These are phyloP conservation scores for Trachurus trachurus DNA, from an alignment of 2,797 vertebrate species.

Conservation along the genomic window DNA sequence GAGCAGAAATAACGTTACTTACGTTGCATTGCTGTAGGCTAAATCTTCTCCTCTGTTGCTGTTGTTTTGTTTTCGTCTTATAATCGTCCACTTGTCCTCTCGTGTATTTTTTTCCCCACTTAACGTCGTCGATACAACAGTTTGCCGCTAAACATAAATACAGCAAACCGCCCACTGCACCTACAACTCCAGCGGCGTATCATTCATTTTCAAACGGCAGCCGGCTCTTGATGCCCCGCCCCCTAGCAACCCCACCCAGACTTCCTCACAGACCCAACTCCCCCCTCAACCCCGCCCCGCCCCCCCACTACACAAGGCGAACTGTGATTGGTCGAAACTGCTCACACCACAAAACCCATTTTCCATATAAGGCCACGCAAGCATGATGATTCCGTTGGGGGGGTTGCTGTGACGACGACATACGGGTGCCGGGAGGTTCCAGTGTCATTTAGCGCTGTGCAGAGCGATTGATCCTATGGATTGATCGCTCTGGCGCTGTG, in stretches of 20 bases:
- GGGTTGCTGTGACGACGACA: constrained; percentile 4
- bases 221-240: constrained; percentile 71
- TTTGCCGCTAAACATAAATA: constrained; percentile 37
- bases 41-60: neutral
- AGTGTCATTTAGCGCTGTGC: neutral
- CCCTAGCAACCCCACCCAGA: constrained; percentile 69
- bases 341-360: constrained; percentile 85
- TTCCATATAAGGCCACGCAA: constrained; percentile 78
- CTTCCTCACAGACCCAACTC: constrained; percentile 33
- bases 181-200: constrained; percentile 63
- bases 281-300: neutral
- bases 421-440: neutral
- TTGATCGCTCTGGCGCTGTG: no score
- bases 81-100: constrained; percentile 1
- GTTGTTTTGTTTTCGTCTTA: no score
- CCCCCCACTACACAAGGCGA: neutral
- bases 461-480: no score
- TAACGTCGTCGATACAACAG: constrained; percentile 4
- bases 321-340: constrained; percentile 77
- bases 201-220: constrained; percentile 85
- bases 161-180: constrained; percentile 22
- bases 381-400: constrained; percentile 49
- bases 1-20: constrained; percentile 69
- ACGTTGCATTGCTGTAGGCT: constrained; percentile 80
- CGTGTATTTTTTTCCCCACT: neutral